Base-by-base conservation (phyloP, 2,113 vertebrate genomes). In the Pyrgilauda ruficollis region DNA sequence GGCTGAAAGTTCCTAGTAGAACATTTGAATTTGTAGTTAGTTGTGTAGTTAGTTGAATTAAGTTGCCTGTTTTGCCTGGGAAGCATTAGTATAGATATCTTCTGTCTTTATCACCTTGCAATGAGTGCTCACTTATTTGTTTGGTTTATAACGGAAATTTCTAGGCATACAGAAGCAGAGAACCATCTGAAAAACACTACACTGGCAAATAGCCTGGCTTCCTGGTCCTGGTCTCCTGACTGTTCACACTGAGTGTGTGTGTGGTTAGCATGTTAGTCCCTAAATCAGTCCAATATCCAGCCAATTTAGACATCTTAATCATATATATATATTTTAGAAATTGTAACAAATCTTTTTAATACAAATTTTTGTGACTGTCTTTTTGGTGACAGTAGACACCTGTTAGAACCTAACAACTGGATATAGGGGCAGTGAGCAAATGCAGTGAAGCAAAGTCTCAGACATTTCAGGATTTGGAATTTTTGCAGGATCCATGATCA, bases 201-300 rank as follows among this genome's bases (percentile, higher is more conserved):
- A 37, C 21, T 68, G 63, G 27, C 33, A 92, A 66, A 62, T 15
- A 41, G 12, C 27, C 12, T 44, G 44, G 11, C 15, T 66, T 33
- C 28, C 6, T 70, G 20, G 4, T 75, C 56, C 31, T 26, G 23
- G 8, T 53, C 62, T 81, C 16, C 35, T 69, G 28, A 18, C 56
- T 47, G 14, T 33, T 84, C 35, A 39, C 2, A 1, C 3, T 69
- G 19, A 2, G 0, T 20, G 2, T 5, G 0, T 33, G 0, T 30
- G 15, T 41, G 13, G 11, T 46, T 39, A 67, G 15, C 33, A 37
- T 53, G 15, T n/a, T 69, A 77, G 18, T 41, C 39, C 9, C 31
- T 62, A 61, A 64, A 59, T 55, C 66, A 56, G 3, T 67, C 72
- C 67, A 39, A 49, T 56, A 77, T 15, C 19, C 13, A 78, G 10